Percentiles rank a stretch among this genome's conserved stretches.
Conservation (phyloP, 2,113 vertebrate genomes). For the Myrmophylax atrothorax region DNA sequence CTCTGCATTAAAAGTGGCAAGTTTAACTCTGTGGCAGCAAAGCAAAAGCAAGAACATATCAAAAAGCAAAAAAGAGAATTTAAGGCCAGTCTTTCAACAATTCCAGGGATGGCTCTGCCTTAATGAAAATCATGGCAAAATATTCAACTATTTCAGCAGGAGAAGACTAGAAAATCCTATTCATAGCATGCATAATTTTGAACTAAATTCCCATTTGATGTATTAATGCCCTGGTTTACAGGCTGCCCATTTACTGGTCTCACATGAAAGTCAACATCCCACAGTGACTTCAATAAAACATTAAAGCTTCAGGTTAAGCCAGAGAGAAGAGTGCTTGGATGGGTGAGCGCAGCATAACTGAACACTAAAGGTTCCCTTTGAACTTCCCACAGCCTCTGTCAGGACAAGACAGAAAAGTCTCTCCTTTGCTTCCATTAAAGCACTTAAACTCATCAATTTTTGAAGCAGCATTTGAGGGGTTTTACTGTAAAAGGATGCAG, state of each 20-base stretch:
- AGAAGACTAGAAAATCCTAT: background rate
- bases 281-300: background rate
- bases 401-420: background rate
- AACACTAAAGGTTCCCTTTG: background rate
- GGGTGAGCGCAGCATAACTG: background rate
- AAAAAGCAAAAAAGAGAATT: background rate
- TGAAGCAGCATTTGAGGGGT: background rate
- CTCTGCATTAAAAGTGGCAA: background rate
- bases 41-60: background rate
- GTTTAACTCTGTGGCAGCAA: background rate
- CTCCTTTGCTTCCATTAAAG: background rate
- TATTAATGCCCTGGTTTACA: background rate
- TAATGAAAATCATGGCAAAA: background rate
- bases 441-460: background rate
- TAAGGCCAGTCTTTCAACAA: background rate
- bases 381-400: background rate
- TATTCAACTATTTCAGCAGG: background rate
- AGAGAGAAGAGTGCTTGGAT: background rate
- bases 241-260: background rate
- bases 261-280: background rate
- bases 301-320: background rate
- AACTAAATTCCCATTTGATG: background rate
- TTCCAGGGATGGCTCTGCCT: background rate
- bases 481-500: background rate
- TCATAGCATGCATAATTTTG: background rate